Base-by-base conservation (phyloP, 2,113 vertebrate genomes). In the Scophthalmus maximus region DNA sequence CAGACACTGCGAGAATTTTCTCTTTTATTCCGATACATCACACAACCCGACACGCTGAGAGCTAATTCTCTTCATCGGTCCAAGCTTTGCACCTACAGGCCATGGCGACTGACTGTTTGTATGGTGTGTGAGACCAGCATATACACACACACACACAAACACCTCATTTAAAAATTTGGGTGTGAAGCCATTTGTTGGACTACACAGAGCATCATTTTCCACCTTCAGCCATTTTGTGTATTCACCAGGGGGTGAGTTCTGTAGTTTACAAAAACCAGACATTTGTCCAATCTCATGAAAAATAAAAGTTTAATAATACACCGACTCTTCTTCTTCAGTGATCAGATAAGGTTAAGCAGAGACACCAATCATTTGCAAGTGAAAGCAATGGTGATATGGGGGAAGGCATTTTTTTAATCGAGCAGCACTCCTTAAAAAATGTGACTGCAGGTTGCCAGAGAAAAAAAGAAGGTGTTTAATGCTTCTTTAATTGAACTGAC, bases 1-100 rank as follows among this genome's bases (percentile, higher is more conserved):
- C 67, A 61, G 80, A 82, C 65, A 74, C 79, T 22, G 74, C 23
- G 49, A 85, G 81, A 75, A 68, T 79, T 60, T 81, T 78, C 68
- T 71, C 70, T 73, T 86, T 89, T 65, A 76, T 74, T 84, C 70
- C 15, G 70, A 84, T 76, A 76, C 71, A 49, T 82, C 71, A 17
- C 20, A 36, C 68, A 59, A 60, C 70, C 77, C 74, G 55, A 79
- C 57, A 36, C 34, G 8, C 57, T 49, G 59, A 67, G 69, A 64
- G 79, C 58, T 72, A 68, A 77, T 79, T 74, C 59, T 71, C 75
- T 49, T 74, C 56, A 76, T 83, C 68, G 46, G 22, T 34, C n/a
- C n/a, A n/a, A n/a, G n/a, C n/a, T n/a, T n/a, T n/a, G n/a, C n/a
- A n/a, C n/a, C n/a, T n/a, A n/a, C n/a, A n/a, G n/a, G n/a, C n/a